Base-by-base conservation (phyloP, 2,113 vertebrate genomes). In the Chaetura pelagica region DNA sequence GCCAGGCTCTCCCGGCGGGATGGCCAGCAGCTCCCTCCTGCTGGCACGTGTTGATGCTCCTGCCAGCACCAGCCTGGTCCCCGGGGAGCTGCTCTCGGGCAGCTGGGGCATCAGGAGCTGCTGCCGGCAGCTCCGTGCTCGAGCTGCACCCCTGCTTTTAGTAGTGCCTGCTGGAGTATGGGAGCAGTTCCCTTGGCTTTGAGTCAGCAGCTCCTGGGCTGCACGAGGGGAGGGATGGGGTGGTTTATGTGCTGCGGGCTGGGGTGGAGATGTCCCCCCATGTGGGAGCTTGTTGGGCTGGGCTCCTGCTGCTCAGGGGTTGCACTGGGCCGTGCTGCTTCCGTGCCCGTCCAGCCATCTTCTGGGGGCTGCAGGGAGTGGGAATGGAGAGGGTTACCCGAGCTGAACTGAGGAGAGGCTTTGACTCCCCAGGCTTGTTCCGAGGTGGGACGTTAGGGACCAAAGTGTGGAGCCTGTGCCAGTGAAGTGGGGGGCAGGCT, bases 371-470 rank as follows among this genome's bases (percentile, higher is more conserved):
- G 26, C 3, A 6, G 11, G 63, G 20, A 9, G 4, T 2, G 19
- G 6, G 32, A 8, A 3, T 3, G 2, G 16, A 6, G 0, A 3
- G 62, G 19, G 22, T 26, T 23, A 4, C 64, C 54, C 5, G 4
- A 3, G 2, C 8, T 17, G 14, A 12, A 5, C 27, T 0, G 22
- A 5, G 48, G 22, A 6, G 4, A 5, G 15, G 3, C 46, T 42
- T 2, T 1, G 4, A 0, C 42, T 21, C 1, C 0, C 0, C 0
- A 7, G 40, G 1, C 34, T 30, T 0, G 1, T 18, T 67, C 4
- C 3, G 74, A 67, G 84, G 51, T 23, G 5, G 2, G 4, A 0
- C 1, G 1, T 1, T 3, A 0, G 16, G 59, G 66, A 9, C 44
- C 34, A 4, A 15, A 26, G 46, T 2, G 0, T 0, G 0, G 4